These are phyloP conservation scores for Anoplolepis gracilipes DNA, from an alignment of 1,140 invertebrate species.

Conservation along the genomic window DNA sequence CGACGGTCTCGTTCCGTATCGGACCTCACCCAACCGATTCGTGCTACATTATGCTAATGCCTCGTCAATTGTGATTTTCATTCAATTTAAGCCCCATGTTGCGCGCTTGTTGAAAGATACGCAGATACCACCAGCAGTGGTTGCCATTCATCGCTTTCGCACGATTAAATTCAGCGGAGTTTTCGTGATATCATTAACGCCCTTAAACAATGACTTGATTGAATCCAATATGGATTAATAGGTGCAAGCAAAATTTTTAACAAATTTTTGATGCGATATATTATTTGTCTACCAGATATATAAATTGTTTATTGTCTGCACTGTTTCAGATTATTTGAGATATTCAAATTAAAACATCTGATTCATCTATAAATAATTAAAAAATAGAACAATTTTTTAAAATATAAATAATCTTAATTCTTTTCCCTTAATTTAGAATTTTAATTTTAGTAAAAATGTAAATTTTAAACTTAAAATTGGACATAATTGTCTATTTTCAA, in stretches of 20 bases:
- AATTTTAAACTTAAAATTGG: neutral
- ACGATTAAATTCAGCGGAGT: slow-evolving; percentile 25
- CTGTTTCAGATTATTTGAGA: neutral
- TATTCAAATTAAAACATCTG: neutral
- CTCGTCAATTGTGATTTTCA: slow-evolving; percentile 81
- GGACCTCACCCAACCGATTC: slow-evolving; percentile 78
- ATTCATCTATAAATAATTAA: neutral
- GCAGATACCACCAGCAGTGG: slow-evolving; percentile 75
- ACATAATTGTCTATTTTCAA: neutral
- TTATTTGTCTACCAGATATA: neutral
- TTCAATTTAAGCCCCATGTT: slow-evolving; percentile 81
- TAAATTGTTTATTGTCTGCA: neutral
- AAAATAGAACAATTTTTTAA: neutral
- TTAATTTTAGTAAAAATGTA: neutral
- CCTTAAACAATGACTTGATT: neutral
- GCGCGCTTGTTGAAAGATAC: slow-evolving; percentile 81
- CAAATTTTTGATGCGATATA: neutral
- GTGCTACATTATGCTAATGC: slow-evolving; percentile 82
- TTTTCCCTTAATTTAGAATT: neutral
- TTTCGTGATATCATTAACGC: slow-evolving; percentile 16
- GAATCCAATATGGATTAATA: neutral
- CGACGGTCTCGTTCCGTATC: slow-evolving; percentile 72
- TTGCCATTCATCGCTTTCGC: slow-evolving; percentile 71
- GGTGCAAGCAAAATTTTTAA: neutral
- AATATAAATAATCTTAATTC: neutral